These are phyloP conservation scores for Pogona vitticeps DNA, from an alignment of 2,113 vertebrate species.

Conservation along the genomic window DNA sequence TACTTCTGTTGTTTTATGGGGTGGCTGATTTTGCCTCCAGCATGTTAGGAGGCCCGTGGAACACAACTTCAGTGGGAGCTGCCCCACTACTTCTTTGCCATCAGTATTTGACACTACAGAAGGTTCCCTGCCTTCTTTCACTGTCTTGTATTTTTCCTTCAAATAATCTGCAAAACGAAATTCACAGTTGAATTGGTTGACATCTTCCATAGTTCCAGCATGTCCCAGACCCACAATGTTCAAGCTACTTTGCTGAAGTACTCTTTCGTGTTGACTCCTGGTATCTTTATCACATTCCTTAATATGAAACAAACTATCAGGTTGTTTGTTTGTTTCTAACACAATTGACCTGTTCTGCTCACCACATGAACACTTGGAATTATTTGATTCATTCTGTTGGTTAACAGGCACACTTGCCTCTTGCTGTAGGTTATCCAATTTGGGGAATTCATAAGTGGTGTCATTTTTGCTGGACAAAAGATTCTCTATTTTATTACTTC, in stretches of 20 bases:
- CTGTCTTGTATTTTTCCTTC: conserved; percentile 1
- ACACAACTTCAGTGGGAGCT: conserved; percentile 51
- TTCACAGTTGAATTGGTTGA: conserved; percentile 37
- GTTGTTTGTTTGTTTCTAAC: conserved; percentile 16
- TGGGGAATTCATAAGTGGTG: conserved; percentile 35
- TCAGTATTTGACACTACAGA: conserved; percentile 8
- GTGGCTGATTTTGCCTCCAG: conserved; percentile 45
- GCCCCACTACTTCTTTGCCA: conserved; percentile 35
- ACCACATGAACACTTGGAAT: conserved; percentile 29
- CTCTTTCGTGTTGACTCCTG: conserved; percentile 45
- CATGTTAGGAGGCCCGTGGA: conserved; percentile 59
- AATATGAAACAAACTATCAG: conserved; percentile 38
- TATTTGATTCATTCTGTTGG: conserved; percentile 25
- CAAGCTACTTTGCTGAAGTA: background rate
- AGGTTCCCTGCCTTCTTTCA: conserved; percentile 32
- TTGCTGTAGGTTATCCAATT: conserved; percentile 43
- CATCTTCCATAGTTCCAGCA: conserved; percentile 33
- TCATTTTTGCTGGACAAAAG: conserved; percentile 41
- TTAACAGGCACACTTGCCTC: conserved; percentile 33
- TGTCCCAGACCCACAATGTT: background rate
- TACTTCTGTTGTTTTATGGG: conserved; percentile 41
- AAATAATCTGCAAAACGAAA: conserved; percentile 36
- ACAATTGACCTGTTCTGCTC: conserved; percentile 44
- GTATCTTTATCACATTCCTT: conserved; percentile 26
- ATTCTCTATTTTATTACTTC: conserved; percentile 28